phyloP scores from a whole-genome alignment of 2,113 vertebrate genomes.

The Isurus oxyrinchus region DNA sequence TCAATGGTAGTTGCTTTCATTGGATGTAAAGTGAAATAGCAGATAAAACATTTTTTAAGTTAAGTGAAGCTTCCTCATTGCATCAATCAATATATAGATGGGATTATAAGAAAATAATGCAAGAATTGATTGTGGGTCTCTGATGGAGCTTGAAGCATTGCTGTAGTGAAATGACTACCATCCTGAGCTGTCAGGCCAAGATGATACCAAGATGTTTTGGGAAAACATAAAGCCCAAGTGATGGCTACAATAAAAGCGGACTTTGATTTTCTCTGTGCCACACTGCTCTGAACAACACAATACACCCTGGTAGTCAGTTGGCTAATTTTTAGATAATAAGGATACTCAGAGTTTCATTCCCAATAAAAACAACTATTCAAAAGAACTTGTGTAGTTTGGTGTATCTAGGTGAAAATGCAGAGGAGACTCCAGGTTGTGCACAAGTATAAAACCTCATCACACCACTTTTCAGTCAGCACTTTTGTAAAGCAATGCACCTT shows the following conservation, averaged over 20 bases:
- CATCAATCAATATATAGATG: not conserved
- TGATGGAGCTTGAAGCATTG: not conserved
- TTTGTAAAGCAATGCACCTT: not conserved
- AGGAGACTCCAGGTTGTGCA: too few species aligned
- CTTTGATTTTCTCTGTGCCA: not conserved
- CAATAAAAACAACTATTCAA: not conserved
- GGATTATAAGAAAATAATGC: not conserved
- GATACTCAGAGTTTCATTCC: not conserved
- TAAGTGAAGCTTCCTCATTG: not conserved
- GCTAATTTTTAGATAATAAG: not conserved
- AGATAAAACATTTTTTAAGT: not conserved
- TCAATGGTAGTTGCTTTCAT: not conserved
- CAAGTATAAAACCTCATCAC: not conserved
- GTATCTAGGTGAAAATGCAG: not conserved
- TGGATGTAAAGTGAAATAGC: not conserved
- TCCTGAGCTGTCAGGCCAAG: not conserved
- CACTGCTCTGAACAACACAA: not conserved
- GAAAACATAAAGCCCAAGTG: not conserved
- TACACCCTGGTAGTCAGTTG: not conserved
- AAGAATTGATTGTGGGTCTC: not conserved
- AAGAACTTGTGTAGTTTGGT: not conserved
- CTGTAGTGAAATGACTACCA: not conserved
- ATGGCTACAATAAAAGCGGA: not conserved
- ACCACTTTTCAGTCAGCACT: not conserved
- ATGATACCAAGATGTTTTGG: not conserved